These are phyloP conservation scores for Onthophagus taurus DNA, from an alignment of 1,140 invertebrate species.

Conservation along the genomic window DNA sequence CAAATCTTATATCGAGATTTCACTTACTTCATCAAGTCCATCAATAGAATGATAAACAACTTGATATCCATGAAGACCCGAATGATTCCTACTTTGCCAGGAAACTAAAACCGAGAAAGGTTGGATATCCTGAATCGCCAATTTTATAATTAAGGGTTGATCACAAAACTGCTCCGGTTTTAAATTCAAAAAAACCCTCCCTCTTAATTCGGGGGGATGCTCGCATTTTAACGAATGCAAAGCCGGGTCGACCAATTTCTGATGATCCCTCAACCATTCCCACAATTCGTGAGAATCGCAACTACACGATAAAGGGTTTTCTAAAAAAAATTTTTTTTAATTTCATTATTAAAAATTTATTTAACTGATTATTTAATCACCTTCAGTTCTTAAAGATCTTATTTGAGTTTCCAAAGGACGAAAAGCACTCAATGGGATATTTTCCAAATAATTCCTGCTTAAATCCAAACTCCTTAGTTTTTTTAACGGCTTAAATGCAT, in stretches of 20 bases:
- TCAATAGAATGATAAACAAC: conserved; percentile 74
- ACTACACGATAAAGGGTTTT: conserved; percentile 73
- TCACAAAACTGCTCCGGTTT: conserved; percentile 74
- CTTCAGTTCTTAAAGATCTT: conserved; percentile 63
- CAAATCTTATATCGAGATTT: neutral
- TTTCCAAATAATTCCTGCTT: conserved; percentile 74
- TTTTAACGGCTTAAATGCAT: conserved; percentile 70
- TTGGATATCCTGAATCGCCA: conserved; percentile 80
- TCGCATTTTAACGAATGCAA: conserved; percentile 59
- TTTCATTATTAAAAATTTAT: no score
- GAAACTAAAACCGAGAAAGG: conserved; percentile 78
- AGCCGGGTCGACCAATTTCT: conserved; percentile 51
- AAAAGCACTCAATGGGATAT: conserved; percentile 67
- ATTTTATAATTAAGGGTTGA: conserved; percentile 64
- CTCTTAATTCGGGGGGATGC: conserved; percentile 65
- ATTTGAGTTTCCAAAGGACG: conserved; percentile 71
- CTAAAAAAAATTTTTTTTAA: conserved; percentile 45
- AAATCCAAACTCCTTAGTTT: conserved; percentile 73
- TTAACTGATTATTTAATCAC: conserved; percentile 40
- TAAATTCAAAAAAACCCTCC: conserved; percentile 63
- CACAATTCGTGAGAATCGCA: conserved; percentile 78
- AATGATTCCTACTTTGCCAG: conserved; percentile 83
- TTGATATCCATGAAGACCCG: conserved; percentile 74
- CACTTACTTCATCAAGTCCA: conserved; percentile 44
- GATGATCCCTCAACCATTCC: conserved; percentile 81